A percentile compares a stretch with the other conserved stretches of the same genome.
phyloP scores from a whole-genome alignment of 1,140 invertebrate genomes.

The Choristoneura fumiferana region DNA sequence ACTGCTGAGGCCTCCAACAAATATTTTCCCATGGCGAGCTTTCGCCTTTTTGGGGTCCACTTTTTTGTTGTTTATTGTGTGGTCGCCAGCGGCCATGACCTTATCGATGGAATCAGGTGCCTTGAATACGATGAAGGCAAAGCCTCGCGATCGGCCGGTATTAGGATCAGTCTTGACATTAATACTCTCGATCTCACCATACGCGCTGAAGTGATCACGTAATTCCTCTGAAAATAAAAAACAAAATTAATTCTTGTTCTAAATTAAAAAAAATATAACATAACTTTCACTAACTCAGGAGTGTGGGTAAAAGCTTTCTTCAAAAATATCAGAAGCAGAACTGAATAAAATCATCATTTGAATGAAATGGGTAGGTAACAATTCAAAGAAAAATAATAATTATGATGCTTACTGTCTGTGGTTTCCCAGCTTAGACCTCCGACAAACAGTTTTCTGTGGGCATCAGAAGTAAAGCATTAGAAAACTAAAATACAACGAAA shows the following conservation, averaged over 20 bases:
- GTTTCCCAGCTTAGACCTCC: constrained; percentile 98
- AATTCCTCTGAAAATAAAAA: constrained; percentile 91
- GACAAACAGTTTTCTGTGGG: constrained; percentile 98
- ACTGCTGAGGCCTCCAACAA: constrained; percentile 94
- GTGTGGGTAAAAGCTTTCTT: constrained; percentile 74
- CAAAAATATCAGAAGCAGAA: constrained; percentile 78
- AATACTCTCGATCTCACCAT: constrained; percentile 95
- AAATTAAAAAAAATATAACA: constrained; percentile 4
- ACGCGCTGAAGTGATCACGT: constrained; percentile 92
- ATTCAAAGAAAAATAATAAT: constrained; percentile 21
- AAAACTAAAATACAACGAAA: constrained; percentile 35
- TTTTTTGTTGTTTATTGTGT: constrained; percentile 95
- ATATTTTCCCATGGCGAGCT: constrained; percentile 95
- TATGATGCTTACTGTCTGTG: constrained; percentile 93
- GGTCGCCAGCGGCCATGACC: constrained; percentile 91
- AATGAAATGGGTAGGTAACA: constrained; percentile 18
- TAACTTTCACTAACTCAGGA: constrained; percentile 39
- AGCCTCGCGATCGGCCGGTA: constrained; percentile 93
- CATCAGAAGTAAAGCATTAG: constrained; percentile 69
- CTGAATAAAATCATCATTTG: constrained; percentile 75
- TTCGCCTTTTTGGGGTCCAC: constrained; percentile 97
- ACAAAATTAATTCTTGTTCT: constrained; percentile 42
- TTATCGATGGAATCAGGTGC: constrained; percentile 93
- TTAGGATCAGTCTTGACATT: constrained; percentile 96
- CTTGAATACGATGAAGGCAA: constrained; percentile 97